phyloP scores from a whole-genome alignment of 2,888 invertebrate genomes.

The Drosophila seclusa region DNA sequence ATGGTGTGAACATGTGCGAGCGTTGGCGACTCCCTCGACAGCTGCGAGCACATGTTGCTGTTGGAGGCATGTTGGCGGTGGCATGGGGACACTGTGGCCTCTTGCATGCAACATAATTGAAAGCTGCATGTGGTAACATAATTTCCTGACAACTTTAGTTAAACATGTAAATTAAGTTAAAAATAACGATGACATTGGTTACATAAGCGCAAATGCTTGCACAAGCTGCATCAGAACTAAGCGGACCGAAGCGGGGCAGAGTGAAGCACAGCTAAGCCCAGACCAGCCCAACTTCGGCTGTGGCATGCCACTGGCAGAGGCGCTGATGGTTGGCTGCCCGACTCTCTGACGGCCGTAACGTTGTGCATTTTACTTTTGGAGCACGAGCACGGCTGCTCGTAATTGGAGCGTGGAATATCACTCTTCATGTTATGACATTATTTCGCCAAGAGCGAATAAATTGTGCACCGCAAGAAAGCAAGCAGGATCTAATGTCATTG shows the following conservation, averaged over 20 bases:
- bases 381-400: slow-evolving; percentile 71
- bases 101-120: slow-evolving; percentile 72
- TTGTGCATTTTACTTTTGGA: slow-evolving; percentile 69
- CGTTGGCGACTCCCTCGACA: slow-evolving; percentile 28
- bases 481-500: neutral
- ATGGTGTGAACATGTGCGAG: slow-evolving; percentile 7
- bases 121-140: slow-evolving; percentile 80
- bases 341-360: slow-evolving; percentile 41
- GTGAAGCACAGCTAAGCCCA: slow-evolving; percentile 29
- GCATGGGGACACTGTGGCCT: slow-evolving; percentile 25
- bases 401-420: slow-evolving; percentile 84
- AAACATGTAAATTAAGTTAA: slow-evolving; percentile 81
- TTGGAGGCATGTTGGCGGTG: slow-evolving; percentile 4
- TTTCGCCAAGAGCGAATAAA: slow-evolving; percentile 77
- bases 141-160: slow-evolving; percentile 81
- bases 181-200: slow-evolving; percentile 81
- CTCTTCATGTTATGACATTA: slow-evolving; percentile 84
- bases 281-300: slow-evolving; percentile 10
- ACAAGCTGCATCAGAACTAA: slow-evolving; percentile 35
- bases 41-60: slow-evolving; percentile 36
- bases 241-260: slow-evolving; percentile 26
- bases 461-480: slow-evolving; percentile 66
- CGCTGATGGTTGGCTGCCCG: slow-evolving; percentile 29
- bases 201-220: slow-evolving; percentile 70
- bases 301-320: slow-evolving; percentile 25